Base-by-base conservation (phyloP, 2,113 vertebrate genomes). In the Typhlomys cinereus region DNA sequence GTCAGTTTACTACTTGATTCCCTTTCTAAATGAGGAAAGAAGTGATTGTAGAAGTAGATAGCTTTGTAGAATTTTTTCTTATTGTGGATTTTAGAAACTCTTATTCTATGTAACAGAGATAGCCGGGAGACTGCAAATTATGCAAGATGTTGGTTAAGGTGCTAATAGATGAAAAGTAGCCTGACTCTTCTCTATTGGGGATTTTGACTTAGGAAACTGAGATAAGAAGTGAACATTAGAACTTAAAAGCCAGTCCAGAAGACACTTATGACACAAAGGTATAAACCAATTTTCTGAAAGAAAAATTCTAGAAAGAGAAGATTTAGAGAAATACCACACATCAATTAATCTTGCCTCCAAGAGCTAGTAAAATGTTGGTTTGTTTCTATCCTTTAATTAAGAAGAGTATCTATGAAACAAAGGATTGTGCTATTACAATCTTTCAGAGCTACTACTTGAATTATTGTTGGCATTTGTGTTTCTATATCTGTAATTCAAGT, bases 391-490 rank as follows among this genome's bases (percentile, higher is more conserved):
- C 90, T 64, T 87, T 90, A 39, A 89, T 88, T 92, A n/a, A 7
- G 64, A 80, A 66, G 46, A 41, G n/a, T n/a, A 62, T 34, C 29
- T 80, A 29, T 61, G 79, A 41, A 89, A 75, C 27, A 57, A 50
- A 94, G 5, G 73, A 31, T 79, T 88, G 39, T 90, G n/a, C 2
- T 71, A 44, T 64, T 67, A 17, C 13, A 61, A 12, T 82, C 89
- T 44, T 74, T 1, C 15, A 93, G 71, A 41, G 20, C 25, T 64
- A 5, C 18, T 61, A 44, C 29, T 86, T 57, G 66, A 85, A 75
- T 64, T 71, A 70, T 25, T 89, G 29, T 92, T 74, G 91, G 31
- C 70, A 78, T 81, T 61, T 87, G 2, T 91, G 23, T 89, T 90
- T 73, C 10, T 21, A 50, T 89, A 18, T 85, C 83, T 57, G 36